Conservation (phyloP, 2,797 vertebrate genomes). For the Premnoplex brunnescens region DNA sequence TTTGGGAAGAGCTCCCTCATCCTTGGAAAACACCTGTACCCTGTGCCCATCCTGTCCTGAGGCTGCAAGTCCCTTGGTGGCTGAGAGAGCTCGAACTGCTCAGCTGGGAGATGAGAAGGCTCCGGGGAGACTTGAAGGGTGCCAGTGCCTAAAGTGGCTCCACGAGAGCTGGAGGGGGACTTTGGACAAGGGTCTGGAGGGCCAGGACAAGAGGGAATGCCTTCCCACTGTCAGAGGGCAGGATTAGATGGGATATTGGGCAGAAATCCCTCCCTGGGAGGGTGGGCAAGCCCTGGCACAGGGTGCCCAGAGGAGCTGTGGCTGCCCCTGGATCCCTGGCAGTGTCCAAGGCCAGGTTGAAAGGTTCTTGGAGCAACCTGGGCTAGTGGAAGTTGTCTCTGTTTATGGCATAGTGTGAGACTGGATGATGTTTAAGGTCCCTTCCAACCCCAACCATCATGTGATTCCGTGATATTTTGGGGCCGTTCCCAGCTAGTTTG, state of each 20-base stretch:
- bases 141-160: neutral
- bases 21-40: neutral
- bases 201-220: neutral
- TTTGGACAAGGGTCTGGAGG: neutral
- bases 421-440: fast-evolving
- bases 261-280: fast-evolving
- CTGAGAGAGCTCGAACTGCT: neutral
- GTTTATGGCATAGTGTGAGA: neutral
- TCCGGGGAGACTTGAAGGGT: neutral
- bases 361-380: fast-evolving
- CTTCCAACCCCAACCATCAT: neutral
- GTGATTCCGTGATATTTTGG: neutral
- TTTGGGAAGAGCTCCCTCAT: neutral
- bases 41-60: neutral
- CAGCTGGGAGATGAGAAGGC: neutral
- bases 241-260: neutral
- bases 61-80: neutral
- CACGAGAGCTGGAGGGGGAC: neutral
- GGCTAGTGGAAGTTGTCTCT: neutral
- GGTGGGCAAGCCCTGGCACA: too few relatives aligned
- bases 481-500: neutral
- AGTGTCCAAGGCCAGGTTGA: neutral
- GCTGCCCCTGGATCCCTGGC: neutral
- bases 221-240: neutral
- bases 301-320: neutral